phyloP scores from a whole-genome alignment of 2,113 vertebrate genomes.

The Origma solitaria region DNA sequence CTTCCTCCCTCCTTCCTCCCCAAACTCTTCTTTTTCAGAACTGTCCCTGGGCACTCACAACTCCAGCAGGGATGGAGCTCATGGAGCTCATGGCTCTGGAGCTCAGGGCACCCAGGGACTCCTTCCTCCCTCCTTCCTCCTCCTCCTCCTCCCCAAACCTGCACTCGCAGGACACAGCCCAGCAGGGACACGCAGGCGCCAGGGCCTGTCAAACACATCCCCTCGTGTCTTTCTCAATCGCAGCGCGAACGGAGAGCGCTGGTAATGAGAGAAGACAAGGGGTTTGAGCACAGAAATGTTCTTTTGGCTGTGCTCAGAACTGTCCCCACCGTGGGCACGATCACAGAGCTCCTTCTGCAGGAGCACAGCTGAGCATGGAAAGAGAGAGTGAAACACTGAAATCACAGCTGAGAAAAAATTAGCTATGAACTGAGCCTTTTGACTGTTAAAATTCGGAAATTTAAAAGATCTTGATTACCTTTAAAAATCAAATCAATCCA shows the following conservation, averaged over 20 bases:
- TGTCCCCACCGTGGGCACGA: not conserved
- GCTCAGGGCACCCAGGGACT: too few relatives aligned
- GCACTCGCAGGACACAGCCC: too few relatives aligned
- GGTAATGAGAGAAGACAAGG: not conserved
- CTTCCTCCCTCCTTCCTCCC: too few relatives aligned
- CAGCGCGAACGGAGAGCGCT: not conserved
- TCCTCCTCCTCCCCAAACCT: too few relatives aligned
- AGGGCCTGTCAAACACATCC: not conserved
- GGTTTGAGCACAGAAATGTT: not conserved
- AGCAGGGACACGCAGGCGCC: too few relatives aligned
- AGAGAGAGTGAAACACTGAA: not conserved
- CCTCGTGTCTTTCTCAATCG: not conserved
- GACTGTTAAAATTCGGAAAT: not conserved
- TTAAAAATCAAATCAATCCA: not conserved
- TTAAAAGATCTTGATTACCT: not conserved
- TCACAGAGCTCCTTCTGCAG: not conserved
- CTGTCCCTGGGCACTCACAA: too few relatives aligned
- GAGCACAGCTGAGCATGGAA: not conserved
- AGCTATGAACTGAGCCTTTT: not conserved
- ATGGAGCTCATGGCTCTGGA: too few relatives aligned
- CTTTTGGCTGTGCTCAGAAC: not conserved
- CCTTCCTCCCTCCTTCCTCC: too few relatives aligned
- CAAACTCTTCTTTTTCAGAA: too few relatives aligned
- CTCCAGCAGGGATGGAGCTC: too few relatives aligned
- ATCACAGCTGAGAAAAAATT: not conserved